Evolutionary conservation across 2,888 invertebrate species (phyloP), one percentile per base, ranked within the genome.

Genomic region (Drosophila setosimentum): DNA sequence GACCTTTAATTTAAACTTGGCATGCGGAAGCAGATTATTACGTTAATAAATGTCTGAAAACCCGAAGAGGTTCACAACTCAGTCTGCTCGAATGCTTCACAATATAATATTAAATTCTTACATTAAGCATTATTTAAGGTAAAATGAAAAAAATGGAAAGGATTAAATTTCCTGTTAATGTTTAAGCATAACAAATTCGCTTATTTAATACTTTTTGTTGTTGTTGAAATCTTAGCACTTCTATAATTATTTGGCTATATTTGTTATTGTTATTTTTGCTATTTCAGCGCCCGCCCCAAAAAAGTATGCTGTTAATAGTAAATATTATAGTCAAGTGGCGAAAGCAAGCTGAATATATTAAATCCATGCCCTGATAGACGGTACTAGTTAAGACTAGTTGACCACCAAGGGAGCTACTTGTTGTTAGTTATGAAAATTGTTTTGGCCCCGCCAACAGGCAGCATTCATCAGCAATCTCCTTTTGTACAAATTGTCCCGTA

Each of bases 361-460:
- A 50, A n/a, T 42, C 8, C 11, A 53, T 27, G 1, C 29, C 1
- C 30, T 18, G 50, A 33, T 24, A 10, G 55, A 29, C n/a, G 16
- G 33, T 18, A 50, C 55, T 68, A 21, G 59, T 73, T 48, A 65
- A 60, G 59, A 30, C 35, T 16, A 58, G 32, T n/a, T 77, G 64
- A 74, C 66, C 57, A 51, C 59, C 57, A 24, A 37, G 68, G 40
- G 40, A 51, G 57, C 60, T 35, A 71, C 78, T 87, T 73, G 68
- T n/a, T 76, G 71, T 74, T 82, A 84, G 71, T 72, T 80, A 84
- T 84, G 61, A 72, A 87, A 83, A 82, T 68, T 70, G 82, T 62
- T 73, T 74, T 54, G 63, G 33, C 71, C 45, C 62, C 61, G 68
- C 49, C 55, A 29, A 62, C 48, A 45, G 45, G 24, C 45, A 24